Base-by-base conservation (phyloP, 2,797 vertebrate species). In the Toxotes lorentzi region DNA sequence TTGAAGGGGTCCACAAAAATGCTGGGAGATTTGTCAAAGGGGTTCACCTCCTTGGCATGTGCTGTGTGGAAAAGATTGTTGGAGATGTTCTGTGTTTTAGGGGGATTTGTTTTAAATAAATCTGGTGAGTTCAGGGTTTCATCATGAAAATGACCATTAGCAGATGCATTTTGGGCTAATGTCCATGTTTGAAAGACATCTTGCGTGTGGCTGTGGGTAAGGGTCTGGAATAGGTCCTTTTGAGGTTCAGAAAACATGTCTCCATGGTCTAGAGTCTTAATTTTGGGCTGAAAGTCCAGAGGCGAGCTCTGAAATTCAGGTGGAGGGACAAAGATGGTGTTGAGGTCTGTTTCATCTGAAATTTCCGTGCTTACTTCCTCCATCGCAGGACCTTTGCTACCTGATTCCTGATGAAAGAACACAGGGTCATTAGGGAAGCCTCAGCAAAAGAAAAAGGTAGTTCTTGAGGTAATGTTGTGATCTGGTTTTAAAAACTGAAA, bases 331-430 rank as follows among this genome's bases (percentile, higher is more conserved):
- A 79, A 76, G 34, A 83, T 16, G 27, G 11, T 0, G 13, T 34
- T 5, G 0, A n/a, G 3, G 21, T 69, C 43, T 3, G 2, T 1
- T 2, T 47, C 12, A 21, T 35, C 56, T 21, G 67, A 75, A 0
- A 70, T 23, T 41, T 67, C 32, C 4, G 7, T n/a, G 21, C 35
- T 34, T 0, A 0, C 6, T 0, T 71, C 73, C 9, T 84, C 71
- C 2, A 1, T 47, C 4, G 2, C 0, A 2, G 47, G 19, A 34
- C 1, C 30, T 48, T 76, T 69, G 24, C 50, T 69, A 24, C 14
- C 45, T 0, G 74, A 86, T 51, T 91, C 91, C 95, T 95, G 67
- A 32, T 16, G n/a, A 40, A 1, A 84, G 12, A 83, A 70, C 19
- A 77, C 4, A 80, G 40, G 1, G 13, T 58, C 3, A 48, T 27